These are phyloP conservation scores for Trigoniulus corallinus DNA, from an alignment of 1,140 invertebrate species.

Conservation along the genomic window DNA sequence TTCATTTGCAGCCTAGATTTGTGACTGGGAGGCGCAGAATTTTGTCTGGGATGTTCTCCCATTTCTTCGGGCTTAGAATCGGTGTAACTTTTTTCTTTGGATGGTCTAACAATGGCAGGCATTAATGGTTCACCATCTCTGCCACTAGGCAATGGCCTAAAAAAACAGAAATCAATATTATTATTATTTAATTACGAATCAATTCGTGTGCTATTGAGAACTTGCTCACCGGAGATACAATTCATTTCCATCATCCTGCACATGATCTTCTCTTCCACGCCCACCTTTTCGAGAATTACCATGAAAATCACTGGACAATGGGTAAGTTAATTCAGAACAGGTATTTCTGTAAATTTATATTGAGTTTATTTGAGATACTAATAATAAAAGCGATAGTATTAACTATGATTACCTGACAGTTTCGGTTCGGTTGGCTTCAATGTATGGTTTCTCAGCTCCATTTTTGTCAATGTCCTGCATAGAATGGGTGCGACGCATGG, in stretches of 20 bases:
- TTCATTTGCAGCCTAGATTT: too few relatives aligned
- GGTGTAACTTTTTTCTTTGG: slow-evolving; percentile 40
- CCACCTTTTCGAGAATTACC: too few relatives aligned
- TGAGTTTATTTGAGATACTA: too few relatives aligned
- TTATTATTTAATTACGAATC: neutral
- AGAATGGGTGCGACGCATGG: neutral
- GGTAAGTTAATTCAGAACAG: neutral
- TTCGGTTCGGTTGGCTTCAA: too few relatives aligned
- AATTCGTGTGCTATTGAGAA: too few relatives aligned
- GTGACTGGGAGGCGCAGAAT: too few relatives aligned
- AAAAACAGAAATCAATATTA: neutral
- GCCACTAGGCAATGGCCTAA: neutral
- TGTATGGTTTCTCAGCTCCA: too few relatives aligned
- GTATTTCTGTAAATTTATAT: neutral
- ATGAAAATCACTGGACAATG: too few relatives aligned
- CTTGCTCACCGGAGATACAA: too few relatives aligned
- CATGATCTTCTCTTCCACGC: neutral
- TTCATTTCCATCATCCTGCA: neutral
- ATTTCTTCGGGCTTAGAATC: slow-evolving; percentile 45
- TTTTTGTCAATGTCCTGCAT: neutral
- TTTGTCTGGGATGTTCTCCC: slow-evolving; percentile 25
- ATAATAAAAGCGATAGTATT: too few relatives aligned
- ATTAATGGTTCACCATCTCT: slow-evolving; percentile 24
- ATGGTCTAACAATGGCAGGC: slow-evolving; percentile 34
- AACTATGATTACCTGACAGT: too few relatives aligned